phyloP scores from a whole-genome alignment of 2,888 invertebrate species.

The Folsomia candida region DNA sequence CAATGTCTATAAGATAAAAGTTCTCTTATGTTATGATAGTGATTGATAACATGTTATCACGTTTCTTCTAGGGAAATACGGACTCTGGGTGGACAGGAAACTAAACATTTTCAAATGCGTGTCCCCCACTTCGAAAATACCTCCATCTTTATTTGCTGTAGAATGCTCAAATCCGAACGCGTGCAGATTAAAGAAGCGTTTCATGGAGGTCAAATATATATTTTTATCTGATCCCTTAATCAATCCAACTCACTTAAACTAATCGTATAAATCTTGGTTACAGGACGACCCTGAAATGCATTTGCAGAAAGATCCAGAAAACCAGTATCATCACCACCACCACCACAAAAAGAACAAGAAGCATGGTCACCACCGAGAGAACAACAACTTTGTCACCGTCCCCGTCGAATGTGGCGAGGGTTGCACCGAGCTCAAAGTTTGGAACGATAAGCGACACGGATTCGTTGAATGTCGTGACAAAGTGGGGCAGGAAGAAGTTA shows the following conservation, averaged over 20 bases:
- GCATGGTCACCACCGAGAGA: too few relatives aligned
- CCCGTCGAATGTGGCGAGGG: conserved; percentile 31
- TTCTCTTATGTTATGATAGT: too few relatives aligned
- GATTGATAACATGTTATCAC: too few relatives aligned
- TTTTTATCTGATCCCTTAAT: too few relatives aligned
- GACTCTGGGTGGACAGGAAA: conserved; percentile 34
- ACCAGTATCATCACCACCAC: too few relatives aligned
- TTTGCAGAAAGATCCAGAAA: background rate
- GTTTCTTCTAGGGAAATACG: conserved; percentile 29
- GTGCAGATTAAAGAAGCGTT: conserved; percentile 34
- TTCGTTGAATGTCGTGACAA: conserved; percentile 36
- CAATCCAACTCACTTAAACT: too few relatives aligned
- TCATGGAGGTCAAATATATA: conserved; percentile 14
- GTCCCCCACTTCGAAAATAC: conserved; percentile 25
- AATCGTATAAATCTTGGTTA: too few relatives aligned
- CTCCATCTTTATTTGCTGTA: conserved; percentile 33
- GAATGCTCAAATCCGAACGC: conserved; percentile 35
- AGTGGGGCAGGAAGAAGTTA: background rate
- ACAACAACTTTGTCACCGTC: background rate
- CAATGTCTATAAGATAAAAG: too few relatives aligned
- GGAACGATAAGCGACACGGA: conserved; percentile 33
- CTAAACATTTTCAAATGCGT: conserved; percentile 34
- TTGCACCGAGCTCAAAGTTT: conserved; percentile 36
- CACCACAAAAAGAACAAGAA: too few relatives aligned
- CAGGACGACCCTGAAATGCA: background rate